Base-by-base conservation (phyloP, 2,888 invertebrate species). In the Thereva nobilitata region DNA sequence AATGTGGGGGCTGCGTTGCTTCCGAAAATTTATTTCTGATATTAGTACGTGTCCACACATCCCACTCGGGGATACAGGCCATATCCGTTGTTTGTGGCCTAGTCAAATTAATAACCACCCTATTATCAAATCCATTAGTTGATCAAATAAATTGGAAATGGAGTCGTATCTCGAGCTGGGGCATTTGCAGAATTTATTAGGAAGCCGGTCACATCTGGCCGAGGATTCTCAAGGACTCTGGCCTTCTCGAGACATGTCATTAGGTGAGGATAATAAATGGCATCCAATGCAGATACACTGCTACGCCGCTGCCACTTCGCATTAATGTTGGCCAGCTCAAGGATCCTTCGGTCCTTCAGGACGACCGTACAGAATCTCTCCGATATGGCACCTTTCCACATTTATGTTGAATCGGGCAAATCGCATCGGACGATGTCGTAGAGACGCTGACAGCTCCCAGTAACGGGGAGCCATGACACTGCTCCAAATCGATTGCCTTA, bases 121-220 rank as follows among this genome's bases (percentile, higher is more conserved):
- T 61, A 68, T 68, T 68, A 68, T 68, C 68, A 68, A 68, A 68
- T 68, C 68, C 68, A 68, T 68, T 68, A 68, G 68, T 68, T 68
- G 68, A 68, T 68, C 68, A 68, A 68, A 68, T 68, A 68, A 68
- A 68, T 68, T 68, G 56, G 50, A 40, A 66, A 63, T 63, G 35
- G 68, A 53, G 41, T 67, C 64, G 38, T 56, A 50, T 68, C 65
- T 59, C 53, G 47, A 47, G 47, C 44, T 61, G 61, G 55, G 61
- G 55, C 23, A 54, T 63, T 41, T 45, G 38, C 23, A 23, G 64
- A 66, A 68, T 68, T 68, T 68, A 68, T 68, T 68, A 63, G 59
- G 47, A 12, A 35, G 47, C 35, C 47, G 49, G 61, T 53, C 61
- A 57, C 68, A 68, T 68, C 65, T 68, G 68, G 55, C 54, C 35